Evolutionary conservation across 2,797 vertebrate species (phyloP).

Genomic region (Hephaestus fuliginosus): DNA sequence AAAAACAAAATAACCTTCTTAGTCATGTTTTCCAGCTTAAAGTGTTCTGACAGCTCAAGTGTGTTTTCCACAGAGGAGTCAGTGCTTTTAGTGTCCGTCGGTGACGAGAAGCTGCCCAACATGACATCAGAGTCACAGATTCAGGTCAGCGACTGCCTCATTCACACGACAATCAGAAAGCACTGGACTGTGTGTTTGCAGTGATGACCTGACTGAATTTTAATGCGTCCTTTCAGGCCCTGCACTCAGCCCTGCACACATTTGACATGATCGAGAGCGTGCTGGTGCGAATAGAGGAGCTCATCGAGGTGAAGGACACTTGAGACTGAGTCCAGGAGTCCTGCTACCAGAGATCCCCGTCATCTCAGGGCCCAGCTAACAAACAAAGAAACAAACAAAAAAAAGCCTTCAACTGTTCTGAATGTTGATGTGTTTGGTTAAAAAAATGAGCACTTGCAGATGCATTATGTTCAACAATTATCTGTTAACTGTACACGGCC

Average conservation of each 20-base stretch:
- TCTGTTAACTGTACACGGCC: not conserved
- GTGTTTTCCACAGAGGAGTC: constrained; percentile 68
- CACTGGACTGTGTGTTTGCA: not conserved
- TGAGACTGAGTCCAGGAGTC: constrained; percentile 12
- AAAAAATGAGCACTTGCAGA: not conserved
- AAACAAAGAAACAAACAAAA: constrained; percentile 6
- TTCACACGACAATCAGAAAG: not conserved
- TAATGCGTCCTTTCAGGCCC: constrained; percentile 85
- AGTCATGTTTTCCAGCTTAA: not conserved
- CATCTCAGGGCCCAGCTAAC: constrained; percentile 11
- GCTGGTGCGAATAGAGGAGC: constrained; percentile 94
- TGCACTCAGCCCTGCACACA: constrained; percentile 94
- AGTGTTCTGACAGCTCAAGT: not conserved
- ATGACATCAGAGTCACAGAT: constrained; percentile 94
- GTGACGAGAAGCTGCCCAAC: constrained; percentile 88
- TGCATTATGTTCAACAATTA: not conserved
- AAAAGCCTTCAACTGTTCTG: constrained; percentile 1
- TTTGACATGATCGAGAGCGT: constrained; percentile 99
- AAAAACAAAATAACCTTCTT: not conserved
- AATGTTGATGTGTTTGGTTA: not conserved
- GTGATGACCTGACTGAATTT: not conserved
- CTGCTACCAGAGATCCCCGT: not conserved
- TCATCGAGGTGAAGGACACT: constrained; percentile 87
- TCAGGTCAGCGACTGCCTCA: constrained; percentile 84
- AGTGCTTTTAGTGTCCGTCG: constrained; percentile 86